These are phyloP conservation scores for Gadus chalcogrammus DNA, from an alignment of 2,113 vertebrate genomes.

Conservation along the genomic window DNA sequence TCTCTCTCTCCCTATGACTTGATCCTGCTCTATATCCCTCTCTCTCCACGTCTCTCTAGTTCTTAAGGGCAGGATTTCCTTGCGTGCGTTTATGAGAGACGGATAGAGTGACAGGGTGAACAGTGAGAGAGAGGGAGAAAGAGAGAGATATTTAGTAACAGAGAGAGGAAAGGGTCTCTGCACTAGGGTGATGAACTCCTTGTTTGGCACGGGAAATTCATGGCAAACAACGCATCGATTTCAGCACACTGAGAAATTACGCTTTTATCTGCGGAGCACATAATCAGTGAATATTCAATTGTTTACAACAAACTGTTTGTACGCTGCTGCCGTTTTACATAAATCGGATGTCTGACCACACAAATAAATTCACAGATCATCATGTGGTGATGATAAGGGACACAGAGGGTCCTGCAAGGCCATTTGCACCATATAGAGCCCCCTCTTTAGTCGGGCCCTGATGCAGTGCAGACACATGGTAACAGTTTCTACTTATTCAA, in stretches of 20 bases:
- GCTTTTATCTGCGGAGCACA: conserved; percentile 6
- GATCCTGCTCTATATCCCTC: no score
- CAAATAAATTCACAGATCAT: conserved; percentile 33
- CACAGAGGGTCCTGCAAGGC: conserved; percentile 5
- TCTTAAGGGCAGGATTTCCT: conserved; percentile 35
- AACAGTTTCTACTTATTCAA: conserved; percentile 39
- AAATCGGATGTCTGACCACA: conserved; percentile 27
- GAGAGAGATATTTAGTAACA: conserved; percentile 7
- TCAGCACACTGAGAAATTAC: conserved; percentile 17
- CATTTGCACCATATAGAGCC: conserved; percentile 3
- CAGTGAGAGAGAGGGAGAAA: not conserved
- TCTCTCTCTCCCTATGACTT: no score
- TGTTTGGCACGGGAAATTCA: not conserved
- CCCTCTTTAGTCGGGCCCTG: conserved; percentile 15
- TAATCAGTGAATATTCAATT: conserved; percentile 13
- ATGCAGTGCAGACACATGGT: conserved; percentile 31
- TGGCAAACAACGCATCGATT: conserved; percentile 14
- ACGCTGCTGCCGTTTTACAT: conserved; percentile 23
- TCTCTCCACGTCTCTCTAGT: conserved; percentile 11
- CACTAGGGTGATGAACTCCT: conserved; percentile 23
- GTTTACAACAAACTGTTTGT: conserved; percentile 38
- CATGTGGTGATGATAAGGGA: conserved; percentile 23
- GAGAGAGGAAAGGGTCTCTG: conserved; percentile 14
- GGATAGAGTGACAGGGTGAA: conserved; percentile 3
- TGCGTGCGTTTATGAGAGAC: conserved; percentile 15